These are phyloP conservation scores for Amia ocellicauda DNA, from an alignment of 2,113 vertebrate genomes.

Conservation along the genomic window DNA sequence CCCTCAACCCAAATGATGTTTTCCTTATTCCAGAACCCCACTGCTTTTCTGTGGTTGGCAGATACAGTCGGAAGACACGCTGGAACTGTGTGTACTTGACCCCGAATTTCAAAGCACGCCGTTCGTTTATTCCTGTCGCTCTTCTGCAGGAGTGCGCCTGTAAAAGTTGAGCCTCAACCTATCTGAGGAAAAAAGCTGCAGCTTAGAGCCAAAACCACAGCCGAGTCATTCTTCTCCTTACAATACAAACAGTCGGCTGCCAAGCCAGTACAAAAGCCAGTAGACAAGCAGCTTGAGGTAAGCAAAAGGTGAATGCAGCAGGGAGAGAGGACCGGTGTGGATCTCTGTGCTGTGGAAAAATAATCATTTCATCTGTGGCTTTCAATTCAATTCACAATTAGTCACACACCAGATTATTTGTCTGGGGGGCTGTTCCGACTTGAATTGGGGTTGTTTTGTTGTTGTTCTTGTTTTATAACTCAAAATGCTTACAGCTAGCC, in stretches of 20 bases:
- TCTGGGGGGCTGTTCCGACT: not conserved
- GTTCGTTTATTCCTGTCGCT: constrained; percentile 4
- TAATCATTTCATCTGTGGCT: not conserved
- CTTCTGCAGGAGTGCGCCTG: not conserved
- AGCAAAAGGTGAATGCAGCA: constrained; percentile 33
- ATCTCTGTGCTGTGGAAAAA: not conserved
- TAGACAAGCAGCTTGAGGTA: constrained; percentile 24
- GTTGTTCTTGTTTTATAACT: not conserved
- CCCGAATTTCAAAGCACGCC: constrained; percentile 4
- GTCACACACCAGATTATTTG: not conserved
- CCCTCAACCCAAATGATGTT: too few relatives aligned
- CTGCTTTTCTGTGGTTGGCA: too few relatives aligned
- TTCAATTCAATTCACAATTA: not conserved
- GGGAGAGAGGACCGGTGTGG: not conserved
- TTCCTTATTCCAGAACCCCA: too few relatives aligned
- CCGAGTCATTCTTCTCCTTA: constrained; percentile 28
- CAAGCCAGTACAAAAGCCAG: not conserved
- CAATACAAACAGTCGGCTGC: constrained; percentile 22
- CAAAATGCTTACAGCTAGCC: too few relatives aligned
- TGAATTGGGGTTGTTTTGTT: not conserved
- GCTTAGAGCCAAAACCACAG: not conserved
- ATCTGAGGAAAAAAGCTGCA: constrained; percentile 6
- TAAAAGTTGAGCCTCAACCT: constrained; percentile 5
- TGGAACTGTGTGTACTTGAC: constrained; percentile 1
- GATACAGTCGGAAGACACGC: too few relatives aligned